Evolutionary conservation across 2,113 vertebrate species (phyloP).

Genomic region (Dendropsophus ebraccatus): DNA sequence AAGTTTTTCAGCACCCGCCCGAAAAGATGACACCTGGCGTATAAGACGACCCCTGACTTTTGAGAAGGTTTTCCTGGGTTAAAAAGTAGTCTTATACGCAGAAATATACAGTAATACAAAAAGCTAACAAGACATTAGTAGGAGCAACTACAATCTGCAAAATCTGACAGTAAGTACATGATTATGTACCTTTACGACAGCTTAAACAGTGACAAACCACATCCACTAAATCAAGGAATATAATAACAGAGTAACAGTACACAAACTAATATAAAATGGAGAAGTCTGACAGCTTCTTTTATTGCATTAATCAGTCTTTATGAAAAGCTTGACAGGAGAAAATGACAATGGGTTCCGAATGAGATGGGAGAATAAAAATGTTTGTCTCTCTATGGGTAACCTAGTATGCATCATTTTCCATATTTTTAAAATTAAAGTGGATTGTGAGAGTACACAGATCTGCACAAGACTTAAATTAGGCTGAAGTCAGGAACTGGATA

Average conservation of each 20-base stretch:
- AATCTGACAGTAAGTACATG: background rate
- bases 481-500: background rate
- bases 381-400: background rate
- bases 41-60: no score
- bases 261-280: background rate
- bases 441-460: background rate
- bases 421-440: background rate
- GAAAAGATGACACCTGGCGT: no score
- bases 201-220: background rate
- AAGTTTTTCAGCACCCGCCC: no score
- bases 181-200: background rate
- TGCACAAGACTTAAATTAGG: background rate
- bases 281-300: constrained; percentile 7
- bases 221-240: background rate
- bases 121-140: background rate
- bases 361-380: background rate
- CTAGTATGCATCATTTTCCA: background rate
- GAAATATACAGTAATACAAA: background rate
- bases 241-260: background rate
- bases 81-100: no score
- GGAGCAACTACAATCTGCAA: background rate
- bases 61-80: no score
- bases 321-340: background rate
- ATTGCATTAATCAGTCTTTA: background rate
- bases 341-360: background rate